Conservation (phyloP, 2,113 vertebrate genomes). For the Heterotis niloticus region DNA sequence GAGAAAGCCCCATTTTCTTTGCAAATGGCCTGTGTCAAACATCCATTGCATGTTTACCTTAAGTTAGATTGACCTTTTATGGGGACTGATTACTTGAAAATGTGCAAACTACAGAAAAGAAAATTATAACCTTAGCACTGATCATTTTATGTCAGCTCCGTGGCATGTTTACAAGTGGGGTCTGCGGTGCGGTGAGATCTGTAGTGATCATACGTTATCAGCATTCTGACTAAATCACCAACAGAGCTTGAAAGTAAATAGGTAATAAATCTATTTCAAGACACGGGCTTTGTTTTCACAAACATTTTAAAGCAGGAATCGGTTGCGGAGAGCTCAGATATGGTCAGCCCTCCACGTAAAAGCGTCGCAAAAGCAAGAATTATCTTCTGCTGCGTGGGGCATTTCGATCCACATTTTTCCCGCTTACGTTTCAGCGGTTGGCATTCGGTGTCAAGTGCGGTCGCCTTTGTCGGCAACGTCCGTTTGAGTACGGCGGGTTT, state of each 20-base stretch:
- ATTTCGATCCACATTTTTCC: conserved; percentile 55
- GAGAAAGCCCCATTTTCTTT: conserved; percentile 48
- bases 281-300: conserved; percentile 52
- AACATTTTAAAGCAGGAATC: conserved; percentile 47
- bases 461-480: too few species aligned
- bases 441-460: background rate
- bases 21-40: conserved; percentile 60
- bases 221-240: conserved; percentile 37
- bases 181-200: conserved; percentile 54
- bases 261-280: conserved; percentile 62
- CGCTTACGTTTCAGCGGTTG: conserved; percentile 40
- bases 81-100: conserved; percentile 56
- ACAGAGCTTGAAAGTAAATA: conserved; percentile 58
- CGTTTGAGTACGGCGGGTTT: too few species aligned
- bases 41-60: conserved; percentile 58
- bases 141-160: conserved; percentile 38
- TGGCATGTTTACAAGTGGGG: conserved; percentile 53
- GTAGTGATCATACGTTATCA: conserved; percentile 55
- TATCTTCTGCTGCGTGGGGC: conserved; percentile 47
- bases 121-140: conserved; percentile 19
- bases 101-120: conserved; percentile 40
- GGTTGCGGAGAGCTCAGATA: conserved; percentile 48
- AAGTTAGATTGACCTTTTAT: conserved; percentile 57
- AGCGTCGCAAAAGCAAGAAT: conserved; percentile 38
- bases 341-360: conserved; percentile 56